Evolutionary conservation across 2,113 vertebrate genomes (phyloP), one percentile per base, ranked within the genome.

Genomic region (Hydrochoerus hydrochaeris): DNA sequence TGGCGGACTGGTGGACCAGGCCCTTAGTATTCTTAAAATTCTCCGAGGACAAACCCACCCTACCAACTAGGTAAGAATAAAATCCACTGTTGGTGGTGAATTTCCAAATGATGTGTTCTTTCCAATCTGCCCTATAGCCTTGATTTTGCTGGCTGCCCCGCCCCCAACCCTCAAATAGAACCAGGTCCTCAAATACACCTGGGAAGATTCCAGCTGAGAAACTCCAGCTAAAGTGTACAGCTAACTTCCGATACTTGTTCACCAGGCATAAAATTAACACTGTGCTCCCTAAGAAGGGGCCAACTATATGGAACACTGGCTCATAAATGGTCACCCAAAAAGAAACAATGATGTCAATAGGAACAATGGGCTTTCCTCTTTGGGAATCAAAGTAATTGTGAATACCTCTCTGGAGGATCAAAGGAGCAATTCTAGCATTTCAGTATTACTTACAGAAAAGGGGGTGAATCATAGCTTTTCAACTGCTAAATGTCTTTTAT

Each of bases 391-490:
- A 41, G 71, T 24, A 82, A 49, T 14, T 82, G 41, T 12, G 26
- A 52, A 81, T 38, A 52, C 0, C 32, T 22, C 38, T 19, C 3
- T 71, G 30, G 17, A 58, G 26, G 85, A 85, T 52, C 17, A 71
- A 95, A 95, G 32, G 54, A 83, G 49, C 41, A 73, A 78, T 73
- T 86, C 35, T 58, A 62, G 89, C 44, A 19, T 90, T 94, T 90
- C 8, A 6, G 35, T 71, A 67, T 93, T 35, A 62, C 65, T 52
- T 49, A 52, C 71, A 63, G 26, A 80, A 62, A 22, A 63, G 0
- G 49, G 35, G 28, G 17, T 22, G 62, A 81, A 90, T 92, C 75
- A 80, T 54, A 44, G 62, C 41, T 96, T 78, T 90, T 85, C 49
- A 87, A 81, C 41, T 57, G 71, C 46, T 75, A 73, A 83, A 52